phyloP scores from a whole-genome alignment of 2,797 vertebrate species.

The Poeciliopsis gracilis region DNA sequence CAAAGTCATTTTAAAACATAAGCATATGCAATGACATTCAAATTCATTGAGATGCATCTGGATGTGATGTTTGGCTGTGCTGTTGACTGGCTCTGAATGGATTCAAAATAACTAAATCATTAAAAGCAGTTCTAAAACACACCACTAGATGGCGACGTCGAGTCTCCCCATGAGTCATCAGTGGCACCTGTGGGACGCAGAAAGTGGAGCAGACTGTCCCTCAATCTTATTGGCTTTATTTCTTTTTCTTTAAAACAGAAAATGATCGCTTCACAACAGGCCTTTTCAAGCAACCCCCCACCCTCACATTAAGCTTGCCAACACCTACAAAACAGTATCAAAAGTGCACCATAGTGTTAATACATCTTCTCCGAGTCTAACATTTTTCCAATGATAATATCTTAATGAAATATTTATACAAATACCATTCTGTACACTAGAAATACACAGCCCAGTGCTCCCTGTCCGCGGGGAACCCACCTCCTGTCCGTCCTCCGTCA shows the following conservation, averaged over 20 bases:
- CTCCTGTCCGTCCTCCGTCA: constrained; percentile 45
- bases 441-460: constrained; percentile 86
- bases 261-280: constrained; percentile 87
- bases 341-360: constrained; percentile 92
- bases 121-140: constrained; percentile 7
- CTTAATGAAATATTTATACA: constrained; percentile 88
- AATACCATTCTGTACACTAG: constrained; percentile 92
- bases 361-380: constrained; percentile 83
- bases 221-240: constrained; percentile 81
- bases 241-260: constrained; percentile 91
- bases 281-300: constrained; percentile 83
- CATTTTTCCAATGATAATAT: constrained; percentile 81
- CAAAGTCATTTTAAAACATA: background rate
- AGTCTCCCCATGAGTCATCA: constrained; percentile 75
- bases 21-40: background rate
- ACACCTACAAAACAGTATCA: constrained; percentile 92
- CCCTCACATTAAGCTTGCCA: constrained; percentile 85
- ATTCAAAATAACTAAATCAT: constrained; percentile 26
- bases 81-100: background rate
- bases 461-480: constrained; percentile 76
- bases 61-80: background rate
- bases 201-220: constrained; percentile 33
- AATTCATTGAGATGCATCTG: background rate
- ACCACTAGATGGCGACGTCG: constrained; percentile 55
- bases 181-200: constrained; percentile 53